phyloP scores from a whole-genome alignment of 2,888 invertebrate species.

The Sisyra nigra region DNA sequence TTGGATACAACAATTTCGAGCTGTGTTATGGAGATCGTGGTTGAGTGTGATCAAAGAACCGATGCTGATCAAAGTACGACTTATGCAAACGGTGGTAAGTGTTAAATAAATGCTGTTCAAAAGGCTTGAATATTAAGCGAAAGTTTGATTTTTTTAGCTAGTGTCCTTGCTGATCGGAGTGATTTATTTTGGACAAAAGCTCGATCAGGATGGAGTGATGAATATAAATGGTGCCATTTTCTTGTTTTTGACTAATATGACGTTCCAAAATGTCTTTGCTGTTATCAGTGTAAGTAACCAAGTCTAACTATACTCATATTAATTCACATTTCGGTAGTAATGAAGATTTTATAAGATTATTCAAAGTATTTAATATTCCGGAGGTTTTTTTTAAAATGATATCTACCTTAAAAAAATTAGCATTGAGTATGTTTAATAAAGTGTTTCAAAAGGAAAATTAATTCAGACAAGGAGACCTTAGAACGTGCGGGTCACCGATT shows the following conservation, averaged over 20 bases:
- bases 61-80: constrained; percentile 71
- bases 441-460: no score
- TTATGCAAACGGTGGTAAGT: constrained; percentile 78
- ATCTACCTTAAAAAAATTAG: no score
- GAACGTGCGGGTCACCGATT: no score
- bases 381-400: no score
- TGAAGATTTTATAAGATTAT: no score
- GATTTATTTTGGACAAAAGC: constrained; percentile 68
- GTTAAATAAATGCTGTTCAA: not conserved
- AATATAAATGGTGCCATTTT: constrained; percentile 89
- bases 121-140: not conserved
- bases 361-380: no score
- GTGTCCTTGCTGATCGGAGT: constrained; percentile 75
- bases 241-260: constrained; percentile 81
- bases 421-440: no score
- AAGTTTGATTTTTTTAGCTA: constrained; percentile 41
- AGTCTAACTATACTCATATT: constrained; percentile 4
- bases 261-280: constrained; percentile 88
- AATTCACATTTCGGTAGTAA: not conserved
- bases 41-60: constrained; percentile 81
- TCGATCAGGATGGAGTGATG: constrained; percentile 79
- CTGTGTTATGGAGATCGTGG: constrained; percentile 84
- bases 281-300: constrained; percentile 70
- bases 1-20: constrained; percentile 77
- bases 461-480: no score